A percentile compares a stretch with the other conserved stretches of the same genome.
Evolutionary conservation across 2,888 invertebrate species (phyloP).

Genomic region (Diarsia brunnea): DNA sequence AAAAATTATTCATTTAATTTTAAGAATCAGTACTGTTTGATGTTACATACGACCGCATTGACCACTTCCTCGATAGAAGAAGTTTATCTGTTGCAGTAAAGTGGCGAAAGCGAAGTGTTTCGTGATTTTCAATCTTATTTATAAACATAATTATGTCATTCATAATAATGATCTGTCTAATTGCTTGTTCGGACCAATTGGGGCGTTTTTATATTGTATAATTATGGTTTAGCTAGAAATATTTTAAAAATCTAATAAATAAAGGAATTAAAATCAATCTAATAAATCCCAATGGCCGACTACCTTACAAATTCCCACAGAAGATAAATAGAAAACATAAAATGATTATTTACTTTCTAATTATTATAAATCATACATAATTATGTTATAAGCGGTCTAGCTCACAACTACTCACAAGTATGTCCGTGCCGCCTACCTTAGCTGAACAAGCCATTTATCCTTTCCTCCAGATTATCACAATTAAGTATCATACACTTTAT

Average conservation of each 20-base stretch:
- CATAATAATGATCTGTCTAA: background rate
- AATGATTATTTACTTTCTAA: slow-evolving; percentile 39
- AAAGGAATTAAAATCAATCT: background rate
- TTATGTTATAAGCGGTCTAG: slow-evolving; percentile 18
- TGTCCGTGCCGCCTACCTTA: background rate
- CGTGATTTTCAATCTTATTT: background rate
- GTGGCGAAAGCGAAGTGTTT: background rate
- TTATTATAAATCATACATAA: slow-evolving; percentile 23
- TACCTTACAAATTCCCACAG: background rate
- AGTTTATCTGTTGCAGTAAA: background rate
- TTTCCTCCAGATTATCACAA: slow-evolving; percentile 59
- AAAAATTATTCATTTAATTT: too few relatives aligned
- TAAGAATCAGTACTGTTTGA: too few relatives aligned
- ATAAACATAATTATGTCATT: background rate
- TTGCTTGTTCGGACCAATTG: background rate
- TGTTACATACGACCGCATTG: too few relatives aligned
- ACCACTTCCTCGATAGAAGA: background rate
- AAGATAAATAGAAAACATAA: slow-evolving; percentile 27
- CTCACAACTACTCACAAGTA: slow-evolving; percentile 25
- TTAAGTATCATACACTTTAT: slow-evolving; percentile 57
- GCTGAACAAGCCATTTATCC: slow-evolving; percentile 43
- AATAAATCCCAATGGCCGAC: background rate
- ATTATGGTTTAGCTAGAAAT: too few relatives aligned
- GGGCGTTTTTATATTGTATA: too few relatives aligned
- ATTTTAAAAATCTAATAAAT: too few relatives aligned